Evolutionary conservation across 2,113 vertebrate species (phyloP), one percentile per base, ranked within the genome.

Genomic region (Coracopsis vasa): DNA sequence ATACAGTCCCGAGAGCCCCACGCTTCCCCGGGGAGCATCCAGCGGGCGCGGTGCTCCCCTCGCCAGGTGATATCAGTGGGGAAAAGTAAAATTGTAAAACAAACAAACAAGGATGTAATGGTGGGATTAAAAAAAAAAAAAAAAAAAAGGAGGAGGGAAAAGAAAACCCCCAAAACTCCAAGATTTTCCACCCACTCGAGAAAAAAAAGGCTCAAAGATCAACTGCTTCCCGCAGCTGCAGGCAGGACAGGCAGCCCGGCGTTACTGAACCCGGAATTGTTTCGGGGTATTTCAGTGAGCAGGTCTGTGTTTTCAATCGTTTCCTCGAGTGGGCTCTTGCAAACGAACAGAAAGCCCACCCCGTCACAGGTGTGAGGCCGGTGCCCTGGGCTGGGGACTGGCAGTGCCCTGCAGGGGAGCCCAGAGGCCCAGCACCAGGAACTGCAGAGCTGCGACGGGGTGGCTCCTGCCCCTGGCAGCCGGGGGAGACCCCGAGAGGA

Each of bases 201-300:
- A 24, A 60, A 44, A 91, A 84, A 92, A 91, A 80, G 23, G 21
- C 83, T 41, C 42, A 56, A 77, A 87, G 80, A 83, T 80, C 92
- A 86, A 44, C 20, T 9, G 16, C 72, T 94, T 92, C 89, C 77
- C 86, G 77, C 31, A 41, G 89, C 31, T 31, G 50, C 54, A 48
- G 86, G 44, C 73, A 62, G 62, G 42, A 39, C 28, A n/a, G 27
- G 72, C 48, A 82, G 28, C 25, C 25, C 16, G 33, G 3, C 51
- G 29, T 9, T 69, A 9, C n/a, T 13, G 33, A 56, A 35, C 28
- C 53, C 9, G 56, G 23, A 14, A 18, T 84, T 45, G 13, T 58
- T 45, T 86, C 11, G 25, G 58, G 50, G 45, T 33, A 48, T 88
- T 80, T 80, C 54, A 50, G 53, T 7, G 35, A 9, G 16, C 29